Evolutionary conservation across 2,797 vertebrate genomes (phyloP), one percentile per base, ranked within the genome.

Genomic region (Myotis myotis): DNA sequence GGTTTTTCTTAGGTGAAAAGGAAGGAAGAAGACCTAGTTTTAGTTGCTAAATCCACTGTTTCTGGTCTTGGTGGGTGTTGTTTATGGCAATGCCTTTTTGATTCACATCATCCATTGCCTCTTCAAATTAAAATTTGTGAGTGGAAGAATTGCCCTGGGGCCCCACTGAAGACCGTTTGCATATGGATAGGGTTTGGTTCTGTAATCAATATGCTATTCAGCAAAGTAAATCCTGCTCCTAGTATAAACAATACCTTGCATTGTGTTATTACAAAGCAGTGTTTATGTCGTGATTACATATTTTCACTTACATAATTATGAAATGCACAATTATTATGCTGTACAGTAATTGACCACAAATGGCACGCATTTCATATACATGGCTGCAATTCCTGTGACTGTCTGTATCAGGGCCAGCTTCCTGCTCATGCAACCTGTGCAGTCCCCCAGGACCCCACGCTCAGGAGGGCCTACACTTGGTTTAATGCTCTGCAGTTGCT

Each of bases 261-360:
- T 80, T 97, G 94, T 96, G 53, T 86, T 74, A 83, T 82, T 70
- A 91, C 80, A 92, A 72, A 91, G 75, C 47, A 55, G 89, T 28
- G 15, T 80, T 88, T 94, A 85, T 93, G n/a, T 49, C 80, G 87
- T 72, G 80, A 96, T 89, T 89, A 44, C 75, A 68, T 86, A 95
- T 72, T 93, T 96, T 92, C 74, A 41, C 38, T 76, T 87, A 89
- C 66, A 53, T 93, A 82, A 85, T 88, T 90, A 80, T 78, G 91
- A 95, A 96, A 86, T 55, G 16, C 16, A 88, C 82, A 76, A 8
- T 71, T 74, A 76, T 76, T 92, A 68, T 49, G n/a, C 70, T 85
- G 20, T 36, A 44, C 19, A 25, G 53, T 89, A 89, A 91, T 15
- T 94, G 70, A 66, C 75, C 66, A 87, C 79, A 88, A 87, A 38